A percentile compares a stretch with the other conserved stretches of the same genome.
Evolutionary conservation across 2,797 vertebrate species (phyloP).

Genomic region (Phalanger gymnotis): DNA sequence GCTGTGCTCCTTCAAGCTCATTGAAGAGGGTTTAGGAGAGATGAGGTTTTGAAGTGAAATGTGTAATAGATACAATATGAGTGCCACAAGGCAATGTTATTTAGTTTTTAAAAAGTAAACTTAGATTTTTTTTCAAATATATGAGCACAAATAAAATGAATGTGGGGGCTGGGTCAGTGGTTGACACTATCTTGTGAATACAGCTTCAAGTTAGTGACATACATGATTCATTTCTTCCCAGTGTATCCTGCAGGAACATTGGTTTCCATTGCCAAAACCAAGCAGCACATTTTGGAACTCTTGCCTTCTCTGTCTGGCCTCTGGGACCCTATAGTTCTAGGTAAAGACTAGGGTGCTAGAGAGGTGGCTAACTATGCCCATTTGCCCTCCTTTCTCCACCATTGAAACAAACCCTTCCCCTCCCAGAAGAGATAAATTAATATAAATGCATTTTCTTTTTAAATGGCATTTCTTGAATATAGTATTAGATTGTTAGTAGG

Average conservation of each 20-base stretch:
- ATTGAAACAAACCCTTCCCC: background rate
- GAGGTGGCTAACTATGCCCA: accelerated
- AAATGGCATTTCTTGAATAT: background rate
- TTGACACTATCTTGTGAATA: background rate
- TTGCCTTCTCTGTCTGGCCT: background rate
- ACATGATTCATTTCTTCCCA: conserved; percentile 9
- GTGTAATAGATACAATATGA: conserved; percentile 89
- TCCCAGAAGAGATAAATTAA: background rate
- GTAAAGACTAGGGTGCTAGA: background rate
- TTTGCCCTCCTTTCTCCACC: background rate
- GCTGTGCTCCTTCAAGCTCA: conserved; percentile 86
- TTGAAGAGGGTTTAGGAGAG: conserved; percentile 89
- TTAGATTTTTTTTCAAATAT: conserved; percentile 77
- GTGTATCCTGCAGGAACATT: background rate
- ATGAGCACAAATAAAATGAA: conserved; percentile 76
- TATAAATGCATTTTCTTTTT: background rate
- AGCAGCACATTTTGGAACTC: conserved; percentile 1
- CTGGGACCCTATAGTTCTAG: background rate
- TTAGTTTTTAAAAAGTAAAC: conserved; percentile 87
- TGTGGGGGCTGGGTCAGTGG: conserved; percentile 1
- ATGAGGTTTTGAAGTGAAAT: conserved; percentile 90
- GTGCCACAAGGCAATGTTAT: conserved; percentile 85
- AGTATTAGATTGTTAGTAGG: background rate
- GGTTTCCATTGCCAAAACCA: conserved; percentile 53
- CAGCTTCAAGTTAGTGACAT: conserved; percentile 3